phyloP scores from a whole-genome alignment of 2,888 invertebrate genomes.

The Leptinotarsa peninsularis region DNA sequence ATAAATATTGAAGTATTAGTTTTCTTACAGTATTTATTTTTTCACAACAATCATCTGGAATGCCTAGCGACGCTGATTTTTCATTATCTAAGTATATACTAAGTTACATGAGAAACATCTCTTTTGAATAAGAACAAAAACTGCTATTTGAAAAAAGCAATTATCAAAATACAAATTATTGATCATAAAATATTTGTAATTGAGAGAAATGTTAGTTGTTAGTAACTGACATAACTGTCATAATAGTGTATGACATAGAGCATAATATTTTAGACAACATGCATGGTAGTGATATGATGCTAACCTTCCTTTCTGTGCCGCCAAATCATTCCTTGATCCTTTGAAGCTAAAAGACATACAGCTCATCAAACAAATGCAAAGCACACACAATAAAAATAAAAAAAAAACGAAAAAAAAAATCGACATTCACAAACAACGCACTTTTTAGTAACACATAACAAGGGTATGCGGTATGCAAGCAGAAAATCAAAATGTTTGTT shows the following conservation, averaged over 20 bases:
- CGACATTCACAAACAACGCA: slow-evolving; percentile 16
- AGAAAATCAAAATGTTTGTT: no score
- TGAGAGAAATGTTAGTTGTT: slow-evolving; percentile 36
- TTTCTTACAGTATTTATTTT: no score
- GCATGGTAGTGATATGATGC: slow-evolving; percentile 49
- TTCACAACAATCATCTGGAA: no score
- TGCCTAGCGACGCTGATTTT: no score
- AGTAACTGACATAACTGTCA: slow-evolving; percentile 19
- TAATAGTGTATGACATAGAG: not conserved
- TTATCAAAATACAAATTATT: not conserved
- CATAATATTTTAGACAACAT: slow-evolving; percentile 24
- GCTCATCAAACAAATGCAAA: slow-evolving; percentile 44
- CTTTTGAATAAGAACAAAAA: no score
- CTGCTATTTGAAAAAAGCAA: no score
- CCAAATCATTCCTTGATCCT: slow-evolving; percentile 72
- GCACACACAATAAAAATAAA: slow-evolving; percentile 41
- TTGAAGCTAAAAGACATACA: slow-evolving; percentile 70
- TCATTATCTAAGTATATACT: no score
- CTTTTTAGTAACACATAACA: not conserved
- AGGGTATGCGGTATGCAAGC: not conserved
- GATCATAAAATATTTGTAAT: not conserved
- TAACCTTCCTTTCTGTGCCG: slow-evolving; percentile 66
- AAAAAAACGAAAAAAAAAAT: slow-evolving; percentile 9
- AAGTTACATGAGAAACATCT: no score
- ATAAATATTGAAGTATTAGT: no score